Conservation (phyloP, 1,140 invertebrate genomes). For the Drosophila prosaltans region DNA sequence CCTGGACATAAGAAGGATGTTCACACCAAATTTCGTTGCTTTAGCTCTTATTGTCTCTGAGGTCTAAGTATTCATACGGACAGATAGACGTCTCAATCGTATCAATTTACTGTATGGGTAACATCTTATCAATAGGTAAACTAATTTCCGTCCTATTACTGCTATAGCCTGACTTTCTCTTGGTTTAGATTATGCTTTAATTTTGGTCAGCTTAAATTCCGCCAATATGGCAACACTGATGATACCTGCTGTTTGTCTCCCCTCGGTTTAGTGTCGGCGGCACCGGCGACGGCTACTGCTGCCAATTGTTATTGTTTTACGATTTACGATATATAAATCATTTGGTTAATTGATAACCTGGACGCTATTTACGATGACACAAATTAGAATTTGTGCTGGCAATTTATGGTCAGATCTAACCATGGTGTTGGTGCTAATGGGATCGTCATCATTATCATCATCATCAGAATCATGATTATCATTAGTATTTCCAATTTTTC, state of each 20-base stretch:
- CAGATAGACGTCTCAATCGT: too few relatives aligned
- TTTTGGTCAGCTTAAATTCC: not conserved
- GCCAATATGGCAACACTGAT: slow-evolving; percentile 28
- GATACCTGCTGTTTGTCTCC: slow-evolving; percentile 18
- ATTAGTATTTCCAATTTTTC: not conserved
- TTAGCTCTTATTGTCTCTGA: too few relatives aligned
- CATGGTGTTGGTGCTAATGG: not conserved
- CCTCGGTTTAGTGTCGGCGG: not conserved
- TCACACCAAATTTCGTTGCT: too few relatives aligned
- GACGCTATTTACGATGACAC: slow-evolving; percentile 79
- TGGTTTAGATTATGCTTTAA: too few relatives aligned
- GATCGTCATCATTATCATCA: slow-evolving; percentile 20
- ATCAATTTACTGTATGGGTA: too few relatives aligned
- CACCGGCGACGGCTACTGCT: not conserved
- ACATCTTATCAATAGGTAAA: too few relatives aligned
- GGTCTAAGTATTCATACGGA: too few relatives aligned
- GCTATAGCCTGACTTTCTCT: too few relatives aligned
- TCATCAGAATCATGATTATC: not conserved
- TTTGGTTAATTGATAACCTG: slow-evolving; percentile 79
- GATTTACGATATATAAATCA: slow-evolving; percentile 77
- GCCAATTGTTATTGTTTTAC: slow-evolving; percentile 69
- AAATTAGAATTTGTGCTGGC: slow-evolving; percentile 79
- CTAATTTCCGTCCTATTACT: too few relatives aligned
- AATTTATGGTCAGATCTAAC: slow-evolving; percentile 50
- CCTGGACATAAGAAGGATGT: too few relatives aligned